A percentile compares a stretch with the other conserved stretches of the same genome.
These are phyloP conservation scores for Leptura quadrifasciata DNA, from an alignment of 2,888 invertebrate species.

Conservation along the genomic window DNA sequence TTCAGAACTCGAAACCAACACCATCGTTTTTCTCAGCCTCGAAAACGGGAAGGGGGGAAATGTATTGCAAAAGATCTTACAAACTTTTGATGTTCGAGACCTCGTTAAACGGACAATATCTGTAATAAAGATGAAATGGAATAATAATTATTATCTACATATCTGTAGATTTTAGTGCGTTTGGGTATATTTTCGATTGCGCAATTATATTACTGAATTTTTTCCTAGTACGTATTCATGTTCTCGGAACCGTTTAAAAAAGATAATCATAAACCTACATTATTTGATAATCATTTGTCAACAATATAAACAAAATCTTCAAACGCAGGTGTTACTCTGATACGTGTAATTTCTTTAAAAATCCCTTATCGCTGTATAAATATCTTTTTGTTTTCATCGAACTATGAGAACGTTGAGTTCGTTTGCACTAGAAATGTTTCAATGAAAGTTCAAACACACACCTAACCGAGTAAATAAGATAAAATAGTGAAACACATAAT, in stretches of 20 bases:
- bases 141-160: too few species aligned
- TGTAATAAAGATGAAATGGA: too few species aligned
- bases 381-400: constrained; percentile 47
- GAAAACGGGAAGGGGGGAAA: too few species aligned
- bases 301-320: constrained; percentile 22
- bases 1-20: too few species aligned
- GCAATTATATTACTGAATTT: neutral
- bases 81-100: too few species aligned
- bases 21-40: too few species aligned
- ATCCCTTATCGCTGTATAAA: constrained; percentile 45
- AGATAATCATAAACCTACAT: constrained; percentile 7
- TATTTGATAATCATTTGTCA: constrained; percentile 1
- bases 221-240: neutral
- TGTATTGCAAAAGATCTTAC: too few species aligned
- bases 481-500: constrained; percentile 40
- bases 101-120: too few species aligned
- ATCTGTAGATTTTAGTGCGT: too few species aligned
- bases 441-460: constrained; percentile 42
- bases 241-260: neutral
- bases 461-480: constrained; percentile 42
- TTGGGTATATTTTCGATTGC: too few species aligned
- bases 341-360: constrained; percentile 37
- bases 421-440: constrained; percentile 46
- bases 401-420: constrained; percentile 37
- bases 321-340: constrained; percentile 41